phyloP scores from a whole-genome alignment of 2,888 invertebrate genomes.

The Drosophila meridiana region DNA sequence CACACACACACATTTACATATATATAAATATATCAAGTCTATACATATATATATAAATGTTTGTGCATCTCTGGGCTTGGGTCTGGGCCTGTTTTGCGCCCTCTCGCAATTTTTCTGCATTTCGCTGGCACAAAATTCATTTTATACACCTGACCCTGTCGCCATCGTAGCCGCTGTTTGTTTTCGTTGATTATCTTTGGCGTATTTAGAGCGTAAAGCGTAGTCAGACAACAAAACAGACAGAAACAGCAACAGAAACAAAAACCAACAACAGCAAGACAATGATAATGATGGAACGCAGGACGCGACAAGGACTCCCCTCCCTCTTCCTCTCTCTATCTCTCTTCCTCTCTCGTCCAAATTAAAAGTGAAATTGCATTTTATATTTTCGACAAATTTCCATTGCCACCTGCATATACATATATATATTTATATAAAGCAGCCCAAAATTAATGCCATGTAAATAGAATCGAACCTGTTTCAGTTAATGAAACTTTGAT shows the following conservation, averaged over 20 bases:
- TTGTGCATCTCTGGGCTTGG: slow-evolving; percentile 20
- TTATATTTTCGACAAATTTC: slow-evolving; percentile 77
- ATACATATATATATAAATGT: background rate
- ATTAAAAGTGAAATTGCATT: slow-evolving; percentile 79
- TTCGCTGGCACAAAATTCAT: slow-evolving; percentile 47
- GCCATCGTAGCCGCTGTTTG: slow-evolving; percentile 72
- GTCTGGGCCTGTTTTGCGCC: slow-evolving; percentile 10
- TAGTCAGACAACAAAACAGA: slow-evolving; percentile 65
- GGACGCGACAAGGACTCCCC: slow-evolving; percentile 45
- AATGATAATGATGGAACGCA: slow-evolving; percentile 67
- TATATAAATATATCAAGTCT: background rate
- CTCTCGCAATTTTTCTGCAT: slow-evolving; percentile 11
- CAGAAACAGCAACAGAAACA: slow-evolving; percentile 13
- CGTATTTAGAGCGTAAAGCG: slow-evolving; percentile 84
- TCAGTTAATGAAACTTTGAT: background rate
- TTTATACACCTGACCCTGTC: slow-evolving; percentile 78
- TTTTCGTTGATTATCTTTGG: slow-evolving; percentile 83
- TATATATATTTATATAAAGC: background rate
- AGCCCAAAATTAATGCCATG: slow-evolving; percentile 12
- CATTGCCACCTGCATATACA: slow-evolving; percentile 60
- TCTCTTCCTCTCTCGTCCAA: slow-evolving; percentile 31
- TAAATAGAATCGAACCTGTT: slow-evolving; percentile 14
- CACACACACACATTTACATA: background rate
- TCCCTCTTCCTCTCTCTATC: background rate
- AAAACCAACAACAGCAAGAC: slow-evolving; percentile 5